Conservation (phyloP, 2,113 vertebrate genomes). For the human region GRCh38 chr2:220208501-220209000, state of each 20-base stretch:
- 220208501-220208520: not conserved
- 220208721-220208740: not conserved
- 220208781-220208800: not conserved
- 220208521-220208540: not conserved
- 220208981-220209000: not conserved
- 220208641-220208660: not conserved
- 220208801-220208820: not conserved
- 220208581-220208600: not conserved
- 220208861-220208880: not conserved
- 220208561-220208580: not conserved
- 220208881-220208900: not conserved
- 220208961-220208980: not conserved
- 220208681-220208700: not conserved
- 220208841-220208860: not conserved
- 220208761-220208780: not conserved
- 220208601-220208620: slow-evolving; percentile 22
- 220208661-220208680: not conserved
- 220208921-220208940: not conserved
- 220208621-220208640: slow-evolving; percentile 11
- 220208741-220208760: not conserved
- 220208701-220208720: not conserved
- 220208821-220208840: not conserved
- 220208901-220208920: not conserved
- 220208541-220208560: not conserved
- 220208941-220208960: not conserved